These are phyloP conservation scores for Eurypyga helias DNA, from an alignment of 2,113 vertebrate species.

Conservation along the genomic window DNA sequence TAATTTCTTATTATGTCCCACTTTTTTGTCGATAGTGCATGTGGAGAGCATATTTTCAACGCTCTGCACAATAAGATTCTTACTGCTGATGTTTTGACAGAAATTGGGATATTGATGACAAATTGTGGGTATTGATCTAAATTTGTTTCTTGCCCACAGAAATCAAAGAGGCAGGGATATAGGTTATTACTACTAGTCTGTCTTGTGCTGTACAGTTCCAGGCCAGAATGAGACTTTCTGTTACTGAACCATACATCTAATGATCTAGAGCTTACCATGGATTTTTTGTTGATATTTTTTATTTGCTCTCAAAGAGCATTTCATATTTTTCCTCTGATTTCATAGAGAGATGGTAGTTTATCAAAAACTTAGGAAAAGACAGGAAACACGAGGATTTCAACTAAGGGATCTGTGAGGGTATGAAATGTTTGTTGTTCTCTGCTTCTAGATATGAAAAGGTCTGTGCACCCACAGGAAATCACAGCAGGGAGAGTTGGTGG, in stretches of 20 bases:
- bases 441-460: not conserved
- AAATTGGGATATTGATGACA: constrained; percentile 69
- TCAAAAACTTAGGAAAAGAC: not conserved
- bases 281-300: not conserved
- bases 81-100: constrained; percentile 41
- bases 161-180: not conserved
- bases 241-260: not conserved
- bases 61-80: constrained; percentile 20
- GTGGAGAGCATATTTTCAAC: constrained; percentile 57
- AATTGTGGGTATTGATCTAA: constrained; percentile 59
- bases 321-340: constrained; percentile 1
- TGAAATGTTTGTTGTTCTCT: not conserved
- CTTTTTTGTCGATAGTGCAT: constrained; percentile 69
- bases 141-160: constrained; percentile 62
- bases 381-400: not conserved
- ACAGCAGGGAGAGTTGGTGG: not conserved
- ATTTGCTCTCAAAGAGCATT: not conserved
- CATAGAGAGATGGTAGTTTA: not conserved
- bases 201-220: not conserved
- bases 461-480: not conserved
- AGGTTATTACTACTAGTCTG: not conserved
- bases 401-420: not conserved
- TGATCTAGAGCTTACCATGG: not conserved
- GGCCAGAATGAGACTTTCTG: not conserved
- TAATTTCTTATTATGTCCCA: constrained; percentile 69